Base-by-base conservation (phyloP, 2,888 invertebrate species). In the Trachelus troglodyta region DNA sequence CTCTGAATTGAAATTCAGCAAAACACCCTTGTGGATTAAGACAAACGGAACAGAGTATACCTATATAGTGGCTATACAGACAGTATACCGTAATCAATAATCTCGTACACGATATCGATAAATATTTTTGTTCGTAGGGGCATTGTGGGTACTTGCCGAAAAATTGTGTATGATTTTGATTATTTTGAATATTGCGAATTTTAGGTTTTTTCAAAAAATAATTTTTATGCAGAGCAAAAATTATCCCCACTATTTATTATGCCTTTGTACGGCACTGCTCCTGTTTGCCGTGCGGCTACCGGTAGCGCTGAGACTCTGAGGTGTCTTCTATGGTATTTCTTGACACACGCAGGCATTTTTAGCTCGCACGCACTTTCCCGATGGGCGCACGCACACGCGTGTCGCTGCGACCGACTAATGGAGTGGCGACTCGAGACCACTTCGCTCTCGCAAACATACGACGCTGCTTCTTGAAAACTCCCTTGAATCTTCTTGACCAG, bases 391-490 rank as follows among this genome's bases (percentile, higher is more conserved):
- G 81, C 81, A 80, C 78, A 76, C 78, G 75, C 68, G 40, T 35
- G n/a, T 35, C 74, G 79, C 78, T 85, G 86, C 87, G 86, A 83
- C 85, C 87, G 86, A 87, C 90, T 90, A 90, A 90, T 90, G 90
- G 90, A 90, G 56, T 56, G 87, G 89, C 88, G 88, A 90, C 90
- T 90, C 87, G 90, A 90, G 90, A 90, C 90, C 90, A 90, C 90
- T 90, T 90, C 89, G 89, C 86, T 84, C 89, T 88, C 87, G 90
- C 90, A 90, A 90, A 90, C 90, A 90, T n/a, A 86, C 88, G 87
- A 87, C 75, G 86, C 86, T 88, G 88, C 87, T 88, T 90, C 90
- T 89, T 89, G 87, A 89, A 90, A 90, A 90, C 87, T 56, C 56
- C 56, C 56, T 56, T 56, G 56, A 56, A 56, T 56, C 56, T 56